phyloP scores from a whole-genome alignment of 1,140 invertebrate species.

The Bathynomus jamesi region DNA sequence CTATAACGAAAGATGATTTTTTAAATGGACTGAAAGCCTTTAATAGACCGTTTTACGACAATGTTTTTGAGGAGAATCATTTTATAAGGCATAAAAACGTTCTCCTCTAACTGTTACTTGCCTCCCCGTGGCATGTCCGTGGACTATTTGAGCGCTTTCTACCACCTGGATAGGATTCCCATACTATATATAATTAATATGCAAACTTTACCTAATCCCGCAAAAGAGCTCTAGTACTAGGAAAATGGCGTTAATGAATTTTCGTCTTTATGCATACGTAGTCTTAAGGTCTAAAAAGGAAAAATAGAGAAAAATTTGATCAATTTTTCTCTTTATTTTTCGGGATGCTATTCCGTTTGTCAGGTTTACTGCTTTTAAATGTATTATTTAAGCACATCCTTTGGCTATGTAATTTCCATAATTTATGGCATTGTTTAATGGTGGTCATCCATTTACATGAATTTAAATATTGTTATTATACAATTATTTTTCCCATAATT shows the following conservation, averaged over 20 bases:
- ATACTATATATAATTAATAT: background rate
- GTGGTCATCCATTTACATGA: background rate
- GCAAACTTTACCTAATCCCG: background rate
- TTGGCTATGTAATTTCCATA: background rate
- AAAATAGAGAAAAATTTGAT: background rate
- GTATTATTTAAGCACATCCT: background rate
- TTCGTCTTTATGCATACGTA: background rate
- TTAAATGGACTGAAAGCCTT: no score
- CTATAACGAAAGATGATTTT: no score
- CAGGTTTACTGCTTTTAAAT: background rate
- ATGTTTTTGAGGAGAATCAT: no score
- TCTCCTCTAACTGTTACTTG: no score
- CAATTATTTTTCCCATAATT: no score
- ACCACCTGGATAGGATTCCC: background rate
- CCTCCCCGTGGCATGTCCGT: background rate
- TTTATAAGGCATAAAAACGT: no score
- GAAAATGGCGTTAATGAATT: background rate
- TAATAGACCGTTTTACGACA: no score
- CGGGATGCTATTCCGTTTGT: background rate
- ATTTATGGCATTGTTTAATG: background rate
- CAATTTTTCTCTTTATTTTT: background rate
- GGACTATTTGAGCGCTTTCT: background rate
- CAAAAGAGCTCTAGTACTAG: background rate
- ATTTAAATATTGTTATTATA: background rate
- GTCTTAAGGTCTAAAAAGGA: background rate